phyloP scores from a whole-genome alignment of 2,888 invertebrate genomes.

The Geophilus truncorum region DNA sequence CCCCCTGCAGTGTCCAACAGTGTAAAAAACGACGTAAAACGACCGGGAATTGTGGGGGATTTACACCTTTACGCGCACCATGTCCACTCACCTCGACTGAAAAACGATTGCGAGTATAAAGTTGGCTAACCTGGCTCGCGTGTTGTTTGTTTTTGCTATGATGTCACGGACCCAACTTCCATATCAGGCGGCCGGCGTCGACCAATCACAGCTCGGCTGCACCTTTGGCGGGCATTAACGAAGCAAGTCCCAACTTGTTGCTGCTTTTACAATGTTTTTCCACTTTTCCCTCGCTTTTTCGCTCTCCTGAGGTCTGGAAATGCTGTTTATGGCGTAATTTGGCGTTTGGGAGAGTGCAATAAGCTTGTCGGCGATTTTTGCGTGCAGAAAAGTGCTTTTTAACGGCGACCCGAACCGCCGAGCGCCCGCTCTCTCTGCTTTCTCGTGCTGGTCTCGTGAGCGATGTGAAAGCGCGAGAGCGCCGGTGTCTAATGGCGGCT shows the following conservation, averaged over 20 bases:
- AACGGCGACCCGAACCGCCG: background rate
- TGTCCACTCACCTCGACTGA: background rate
- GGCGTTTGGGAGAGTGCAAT: background rate
- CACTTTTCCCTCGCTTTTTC: background rate
- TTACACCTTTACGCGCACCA: background rate
- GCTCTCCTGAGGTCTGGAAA: background rate
- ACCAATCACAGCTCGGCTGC: background rate
- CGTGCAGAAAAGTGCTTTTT: no score
- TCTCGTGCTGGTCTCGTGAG: background rate
- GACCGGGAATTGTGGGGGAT: background rate
- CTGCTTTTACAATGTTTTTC: background rate
- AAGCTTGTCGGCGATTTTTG: background rate
- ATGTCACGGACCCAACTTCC: background rate
- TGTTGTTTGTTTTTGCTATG: conserved; percentile 4
- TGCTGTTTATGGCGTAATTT: background rate
- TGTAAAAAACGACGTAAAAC: background rate
- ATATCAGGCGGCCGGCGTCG: background rate
- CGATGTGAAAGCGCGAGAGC: background rate
- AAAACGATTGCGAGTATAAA: background rate
- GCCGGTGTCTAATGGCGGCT: background rate
- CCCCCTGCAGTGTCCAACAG: background rate
- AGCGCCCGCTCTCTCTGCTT: background rate
- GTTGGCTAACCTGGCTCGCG: background rate
- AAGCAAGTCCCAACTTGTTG: conserved; percentile 5
- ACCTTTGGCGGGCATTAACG: conserved; percentile 1